Conservation (phyloP, 2,113 vertebrate species). For the Dromiciops gliroides region DNA sequence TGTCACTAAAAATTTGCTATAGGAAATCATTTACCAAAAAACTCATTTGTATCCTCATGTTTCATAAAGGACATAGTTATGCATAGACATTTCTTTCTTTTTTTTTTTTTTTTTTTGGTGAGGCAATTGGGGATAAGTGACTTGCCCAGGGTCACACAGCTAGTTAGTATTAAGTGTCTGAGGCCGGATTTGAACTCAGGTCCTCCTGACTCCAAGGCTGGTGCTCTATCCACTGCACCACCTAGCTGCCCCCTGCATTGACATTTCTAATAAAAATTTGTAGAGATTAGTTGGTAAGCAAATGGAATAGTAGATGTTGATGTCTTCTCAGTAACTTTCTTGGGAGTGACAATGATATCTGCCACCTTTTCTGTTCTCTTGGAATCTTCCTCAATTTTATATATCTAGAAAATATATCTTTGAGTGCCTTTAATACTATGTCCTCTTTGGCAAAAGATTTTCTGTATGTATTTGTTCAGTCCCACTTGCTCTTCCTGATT, state of each 20-base stretch:
- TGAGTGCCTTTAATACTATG: neutral
- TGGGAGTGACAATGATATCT: neutral
- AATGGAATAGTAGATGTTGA: neutral
- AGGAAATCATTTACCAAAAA: neutral
- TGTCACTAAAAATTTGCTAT: neutral
- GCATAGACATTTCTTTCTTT: neutral
- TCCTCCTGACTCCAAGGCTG: no score
- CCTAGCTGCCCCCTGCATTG: no score
- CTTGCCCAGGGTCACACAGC: no score
- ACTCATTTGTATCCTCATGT: neutral
- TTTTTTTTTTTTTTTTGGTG: no score
- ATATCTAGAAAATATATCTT: neutral
- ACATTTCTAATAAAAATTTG: neutral
- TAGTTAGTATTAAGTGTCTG: no score
- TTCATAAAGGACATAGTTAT: neutral
- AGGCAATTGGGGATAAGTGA: no score
- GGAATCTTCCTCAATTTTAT: neutral
- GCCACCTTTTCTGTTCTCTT: neutral
- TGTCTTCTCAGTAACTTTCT: neutral
- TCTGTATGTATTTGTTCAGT: neutral
- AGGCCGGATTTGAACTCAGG: no score
- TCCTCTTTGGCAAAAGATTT: neutral
- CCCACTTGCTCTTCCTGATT: no score
- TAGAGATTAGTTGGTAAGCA: neutral
- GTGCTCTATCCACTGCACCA: no score